Percentiles rank a stretch among this genome's conserved stretches.
phyloP scores from a whole-genome alignment of 2,113 vertebrate genomes.

The Rhinolophus sinicus region DNA sequence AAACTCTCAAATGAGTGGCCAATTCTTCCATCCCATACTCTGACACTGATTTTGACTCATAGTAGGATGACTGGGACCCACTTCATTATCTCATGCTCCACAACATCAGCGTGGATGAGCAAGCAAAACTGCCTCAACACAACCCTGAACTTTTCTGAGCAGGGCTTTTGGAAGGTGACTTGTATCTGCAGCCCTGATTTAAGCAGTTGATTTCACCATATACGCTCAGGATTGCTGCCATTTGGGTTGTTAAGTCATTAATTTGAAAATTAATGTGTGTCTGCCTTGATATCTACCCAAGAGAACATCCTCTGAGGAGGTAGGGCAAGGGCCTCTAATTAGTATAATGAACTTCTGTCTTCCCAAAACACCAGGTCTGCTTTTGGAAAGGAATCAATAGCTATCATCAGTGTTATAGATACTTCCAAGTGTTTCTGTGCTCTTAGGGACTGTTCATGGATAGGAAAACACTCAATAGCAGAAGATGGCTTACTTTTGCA shows the following conservation, averaged over 20 bases:
- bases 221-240: slow-evolving; percentile 39
- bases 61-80: not conserved
- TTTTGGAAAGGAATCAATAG: slow-evolving; percentile 55
- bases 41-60: not conserved
- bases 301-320: slow-evolving; percentile 50
- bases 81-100: not conserved
- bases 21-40: not conserved
- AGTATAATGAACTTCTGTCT: slow-evolving; percentile 49
- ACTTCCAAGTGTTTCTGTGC: not conserved
- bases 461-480: slow-evolving; percentile 24
- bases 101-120: not conserved
- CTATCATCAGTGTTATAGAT: slow-evolving; percentile 4
- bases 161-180: not conserved
- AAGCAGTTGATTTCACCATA: not conserved
- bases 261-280: not conserved
- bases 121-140: not conserved
- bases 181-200: not conserved
- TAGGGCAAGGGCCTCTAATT: slow-evolving; percentile 42
- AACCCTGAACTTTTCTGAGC: not conserved
- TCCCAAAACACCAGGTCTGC: slow-evolving; percentile 32
- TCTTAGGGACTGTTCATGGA: not conserved
- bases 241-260: slow-evolving; percentile 50
- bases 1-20: not conserved
- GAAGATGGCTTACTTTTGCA: not conserved
- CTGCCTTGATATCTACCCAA: slow-evolving; percentile 47